These are phyloP conservation scores for Ormyrus rosae DNA, from an alignment of 2,888 invertebrate genomes.

Conservation along the genomic window DNA sequence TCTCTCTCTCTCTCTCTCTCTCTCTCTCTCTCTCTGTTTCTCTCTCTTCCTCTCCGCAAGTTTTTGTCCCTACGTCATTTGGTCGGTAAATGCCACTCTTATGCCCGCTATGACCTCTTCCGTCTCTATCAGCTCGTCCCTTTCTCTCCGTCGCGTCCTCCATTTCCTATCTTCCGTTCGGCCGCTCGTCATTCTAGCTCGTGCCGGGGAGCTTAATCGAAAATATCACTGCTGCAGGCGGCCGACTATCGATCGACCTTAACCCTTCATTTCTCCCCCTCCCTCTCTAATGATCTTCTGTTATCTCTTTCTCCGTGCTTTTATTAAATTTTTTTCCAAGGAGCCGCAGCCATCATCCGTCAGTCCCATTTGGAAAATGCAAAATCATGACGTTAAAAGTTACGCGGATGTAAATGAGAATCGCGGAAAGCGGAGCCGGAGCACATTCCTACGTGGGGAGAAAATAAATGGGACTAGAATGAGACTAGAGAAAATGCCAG, in stretches of 20 bases:
- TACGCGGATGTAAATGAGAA: too few species aligned
- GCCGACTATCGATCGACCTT: constrained; percentile 44
- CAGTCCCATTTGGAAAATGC: too few species aligned
- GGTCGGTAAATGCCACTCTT: constrained; percentile 37
- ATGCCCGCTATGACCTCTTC: background rate
- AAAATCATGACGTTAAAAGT: too few species aligned
- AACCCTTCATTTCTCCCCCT: constrained; percentile 30
- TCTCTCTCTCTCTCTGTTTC: too few species aligned
- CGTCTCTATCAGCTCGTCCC: background rate
- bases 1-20: too few species aligned
- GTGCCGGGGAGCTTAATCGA: constrained; percentile 69
- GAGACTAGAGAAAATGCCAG: too few species aligned
- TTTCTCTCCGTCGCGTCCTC: constrained; percentile 35
- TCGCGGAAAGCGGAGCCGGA: too few species aligned
- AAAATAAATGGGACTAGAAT: too few species aligned
- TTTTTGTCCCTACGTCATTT: constrained; percentile 20
- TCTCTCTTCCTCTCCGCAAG: too few species aligned
- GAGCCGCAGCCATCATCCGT: too few species aligned
- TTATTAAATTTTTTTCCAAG: too few species aligned
- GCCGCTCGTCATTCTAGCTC: constrained; percentile 48
- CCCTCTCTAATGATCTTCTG: constrained; percentile 1
- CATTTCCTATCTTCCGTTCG: constrained; percentile 45
- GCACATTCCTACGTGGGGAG: too few species aligned
- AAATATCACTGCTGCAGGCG: constrained; percentile 58
- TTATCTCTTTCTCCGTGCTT: background rate